Base-by-base conservation (phyloP, 2,888 invertebrate species). In the Sarcophaga variegata region DNA sequence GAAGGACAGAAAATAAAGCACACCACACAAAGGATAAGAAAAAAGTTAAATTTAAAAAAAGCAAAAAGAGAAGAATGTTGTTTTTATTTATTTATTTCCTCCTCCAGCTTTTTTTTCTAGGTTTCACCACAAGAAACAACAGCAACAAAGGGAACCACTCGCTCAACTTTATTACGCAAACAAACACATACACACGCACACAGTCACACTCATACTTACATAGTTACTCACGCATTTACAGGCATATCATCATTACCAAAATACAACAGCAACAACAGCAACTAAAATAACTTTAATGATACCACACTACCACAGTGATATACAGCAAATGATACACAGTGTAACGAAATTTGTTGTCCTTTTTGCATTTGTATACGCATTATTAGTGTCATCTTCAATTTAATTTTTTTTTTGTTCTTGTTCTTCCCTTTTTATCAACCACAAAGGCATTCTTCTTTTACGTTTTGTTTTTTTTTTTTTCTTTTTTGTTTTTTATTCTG, bases 11-110 rank as follows among this genome's bases (percentile, higher is more conserved):
- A 37, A 37, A 10, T 77, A 70, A 69, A 54, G 88, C 89, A 89
- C 89, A 88, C 88, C 88, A 90, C 90, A 89, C 88, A 12, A 54
- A 17, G 17, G 1, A 85, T 86, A 89, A 85, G 88, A 88, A 87
- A 86, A 86, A 88, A 86, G 60, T 74, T 79, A 62, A 72, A 79
- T 71, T 67, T 66, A 74, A 70, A 62, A 14, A 47, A 47, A 75
- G 66, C 71, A 63, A 83, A 62, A 62, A 37, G 10, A 54, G 54
- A 71, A 47, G 11, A 75, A 66, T 47, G 11, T 71, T 49, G 63
- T 69, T 54, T 17, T 54, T 14, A 17, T 63, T 67, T 64, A 69
- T 62, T 37, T 82, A 59, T 27, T 12, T 59, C 17, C 37, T 37
- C 2, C 10, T 37, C 8, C 37, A 8, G 37, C 8, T 37, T 2